These are phyloP conservation scores for Amphiprion clarkii DNA, from an alignment of 2,797 vertebrate species.

Conservation along the genomic window DNA sequence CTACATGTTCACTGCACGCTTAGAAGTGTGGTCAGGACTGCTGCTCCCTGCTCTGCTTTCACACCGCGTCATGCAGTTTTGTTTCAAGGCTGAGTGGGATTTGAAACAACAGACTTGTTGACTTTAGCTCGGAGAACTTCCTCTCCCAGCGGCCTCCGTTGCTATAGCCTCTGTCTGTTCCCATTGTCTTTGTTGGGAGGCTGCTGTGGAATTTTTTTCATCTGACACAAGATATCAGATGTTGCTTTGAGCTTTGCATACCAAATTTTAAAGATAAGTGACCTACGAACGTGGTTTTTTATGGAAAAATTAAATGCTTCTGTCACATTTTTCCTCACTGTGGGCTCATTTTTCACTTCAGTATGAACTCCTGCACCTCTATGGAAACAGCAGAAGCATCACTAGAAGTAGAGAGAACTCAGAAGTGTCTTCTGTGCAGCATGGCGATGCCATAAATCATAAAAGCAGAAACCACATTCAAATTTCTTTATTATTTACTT, in stretches of 20 bases:
- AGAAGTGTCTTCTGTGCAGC: no score
- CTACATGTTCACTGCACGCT: background rate
- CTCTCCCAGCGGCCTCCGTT: constrained; percentile 48
- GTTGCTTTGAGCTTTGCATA: background rate
- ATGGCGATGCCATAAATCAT: no score
- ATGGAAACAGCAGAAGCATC: no score
- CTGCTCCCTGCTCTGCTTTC: constrained; percentile 11
- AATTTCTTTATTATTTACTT: no score
- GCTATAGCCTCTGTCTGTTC: constrained; percentile 8
- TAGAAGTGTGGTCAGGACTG: constrained; percentile 10
- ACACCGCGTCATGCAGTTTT: constrained; percentile 5
- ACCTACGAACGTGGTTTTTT: background rate
- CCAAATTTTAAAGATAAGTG: background rate
- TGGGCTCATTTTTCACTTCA: no score
- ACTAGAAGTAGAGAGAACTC: no score
- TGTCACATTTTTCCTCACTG: no score
- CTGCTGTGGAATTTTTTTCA: constrained; percentile 4
- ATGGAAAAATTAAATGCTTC: background rate
- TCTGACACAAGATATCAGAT: background rate
- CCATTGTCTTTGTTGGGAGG: constrained; percentile 44
- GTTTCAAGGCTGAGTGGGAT: constrained; percentile 36
- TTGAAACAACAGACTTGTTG: constrained; percentile 63
- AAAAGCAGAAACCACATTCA: no score
- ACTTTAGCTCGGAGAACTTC: constrained; percentile 60
- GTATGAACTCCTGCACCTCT: no score